phyloP scores from a whole-genome alignment of 2,888 invertebrate species.

The Serrognathus titanus region DNA sequence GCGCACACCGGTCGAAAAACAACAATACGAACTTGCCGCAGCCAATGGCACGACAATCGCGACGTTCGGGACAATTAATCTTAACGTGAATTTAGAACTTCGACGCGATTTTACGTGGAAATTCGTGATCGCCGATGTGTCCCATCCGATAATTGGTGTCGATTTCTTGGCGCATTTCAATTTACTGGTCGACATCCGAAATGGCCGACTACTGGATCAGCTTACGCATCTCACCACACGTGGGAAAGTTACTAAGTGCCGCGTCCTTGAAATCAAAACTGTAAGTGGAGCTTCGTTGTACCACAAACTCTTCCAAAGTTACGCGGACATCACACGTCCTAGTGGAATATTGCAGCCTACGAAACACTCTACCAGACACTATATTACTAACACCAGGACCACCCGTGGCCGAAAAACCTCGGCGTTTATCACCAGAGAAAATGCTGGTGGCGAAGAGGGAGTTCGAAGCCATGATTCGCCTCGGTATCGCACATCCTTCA shows the following conservation, averaged over 20 bases:
- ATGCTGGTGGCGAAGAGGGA: conserved; percentile 26
- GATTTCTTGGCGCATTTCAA: too few species aligned
- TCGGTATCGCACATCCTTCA: conserved; percentile 31
- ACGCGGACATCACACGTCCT: background rate
- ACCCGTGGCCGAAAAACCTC: conserved; percentile 21
- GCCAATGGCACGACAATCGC: too few species aligned
- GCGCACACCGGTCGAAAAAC: too few species aligned
- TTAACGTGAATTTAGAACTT: conserved; percentile 2
- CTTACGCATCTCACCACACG: too few species aligned
- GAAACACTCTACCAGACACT: conserved; percentile 2
- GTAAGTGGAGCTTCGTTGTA: too few species aligned
- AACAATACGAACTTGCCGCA: too few species aligned
- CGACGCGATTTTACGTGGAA: conserved; percentile 2
- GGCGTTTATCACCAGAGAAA: conserved; percentile 33
- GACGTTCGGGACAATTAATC: too few species aligned
- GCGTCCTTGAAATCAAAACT: too few species aligned
- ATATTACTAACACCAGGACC: conserved; percentile 8
- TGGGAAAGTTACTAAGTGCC: too few species aligned
- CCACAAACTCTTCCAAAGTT: background rate
- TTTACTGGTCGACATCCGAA: too few species aligned
- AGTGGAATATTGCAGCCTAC: background rate
- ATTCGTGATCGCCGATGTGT: conserved; percentile 4
- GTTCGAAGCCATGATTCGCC: conserved; percentile 29
- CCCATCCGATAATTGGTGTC: background rate
- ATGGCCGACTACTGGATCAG: too few species aligned